A percentile compares a stretch with the other conserved stretches of the same genome.
Evolutionary conservation across 2,113 vertebrate genomes (phyloP).

Genomic region (Arenaria interpres): DNA sequence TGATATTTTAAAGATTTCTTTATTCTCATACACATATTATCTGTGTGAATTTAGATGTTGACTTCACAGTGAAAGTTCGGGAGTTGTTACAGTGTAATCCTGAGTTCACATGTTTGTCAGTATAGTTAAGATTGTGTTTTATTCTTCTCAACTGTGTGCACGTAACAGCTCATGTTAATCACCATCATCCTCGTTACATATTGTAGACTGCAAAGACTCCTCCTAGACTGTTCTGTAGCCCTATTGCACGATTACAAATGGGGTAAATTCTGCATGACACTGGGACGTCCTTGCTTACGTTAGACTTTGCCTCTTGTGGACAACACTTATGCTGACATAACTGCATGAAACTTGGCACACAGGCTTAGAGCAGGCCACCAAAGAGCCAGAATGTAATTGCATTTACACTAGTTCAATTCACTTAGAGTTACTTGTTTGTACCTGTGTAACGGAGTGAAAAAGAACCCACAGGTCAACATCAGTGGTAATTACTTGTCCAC

Average conservation of each 20-base stretch:
- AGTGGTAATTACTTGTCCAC: conserved; percentile 46
- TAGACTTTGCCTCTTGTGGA: background rate
- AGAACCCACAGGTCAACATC: background rate
- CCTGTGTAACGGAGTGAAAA: conserved; percentile 34
- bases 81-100: background rate
- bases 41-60: background rate
- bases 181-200: too few relatives aligned
- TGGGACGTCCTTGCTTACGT: fast-evolving
- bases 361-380: background rate
- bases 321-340: background rate
- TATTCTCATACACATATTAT: background rate
- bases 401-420: conserved; percentile 51
- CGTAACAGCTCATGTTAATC: background rate
- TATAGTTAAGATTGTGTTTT: background rate
- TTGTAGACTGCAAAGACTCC: background rate
- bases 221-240: background rate
- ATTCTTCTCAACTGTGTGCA: background rate
- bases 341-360: background rate
- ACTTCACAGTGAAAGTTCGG: background rate
- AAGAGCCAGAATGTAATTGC: conserved; percentile 23
- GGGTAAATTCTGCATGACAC: background rate
- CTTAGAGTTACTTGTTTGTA: conserved; percentile 36
- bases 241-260: background rate
- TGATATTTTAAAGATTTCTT: background rate
- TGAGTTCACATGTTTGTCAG: background rate